Evolutionary conservation across 2,888 invertebrate genomes (phyloP).

Genomic region (Calliopum simillimum): DNA sequence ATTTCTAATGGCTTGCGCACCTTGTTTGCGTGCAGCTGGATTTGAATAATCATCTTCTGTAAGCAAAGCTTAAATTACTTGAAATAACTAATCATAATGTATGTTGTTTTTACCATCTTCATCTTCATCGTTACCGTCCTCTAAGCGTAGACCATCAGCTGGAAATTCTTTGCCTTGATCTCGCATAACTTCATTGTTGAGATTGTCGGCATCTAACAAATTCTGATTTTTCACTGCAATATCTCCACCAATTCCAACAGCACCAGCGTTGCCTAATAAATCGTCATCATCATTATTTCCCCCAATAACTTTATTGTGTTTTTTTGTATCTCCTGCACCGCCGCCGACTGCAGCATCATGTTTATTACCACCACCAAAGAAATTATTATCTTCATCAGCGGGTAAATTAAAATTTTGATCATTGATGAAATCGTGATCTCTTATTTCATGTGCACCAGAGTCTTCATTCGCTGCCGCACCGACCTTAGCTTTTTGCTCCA

Average conservation of each 20-base stretch:
- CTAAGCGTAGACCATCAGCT: conserved; percentile 63
- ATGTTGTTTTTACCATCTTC: conserved; percentile 69
- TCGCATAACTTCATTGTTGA: conserved; percentile 68
- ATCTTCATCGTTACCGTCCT: conserved; percentile 65
- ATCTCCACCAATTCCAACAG: conserved; percentile 47
- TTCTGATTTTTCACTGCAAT: conserved; percentile 57
- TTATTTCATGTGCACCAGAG: conserved; percentile 65
- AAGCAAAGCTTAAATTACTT: conserved; percentile 37
- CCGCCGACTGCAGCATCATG: conserved; percentile 37
- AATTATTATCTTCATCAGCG: conserved; percentile 59
- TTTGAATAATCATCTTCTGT: conserved; percentile 70
- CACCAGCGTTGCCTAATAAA: conserved; percentile 48
- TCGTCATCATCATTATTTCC: conserved; percentile 43
- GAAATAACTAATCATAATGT: no score
- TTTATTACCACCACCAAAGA: conserved; percentile 57
- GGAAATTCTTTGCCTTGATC: conserved; percentile 66
- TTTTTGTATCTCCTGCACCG: conserved; percentile 35
- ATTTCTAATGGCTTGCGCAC: conserved; percentile 69
- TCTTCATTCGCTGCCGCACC: conserved; percentile 54
- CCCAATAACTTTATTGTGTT: conserved; percentile 38
- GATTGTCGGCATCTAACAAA: conserved; percentile 63
- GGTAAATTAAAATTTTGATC: conserved; percentile 63
- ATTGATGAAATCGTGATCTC: conserved; percentile 60
- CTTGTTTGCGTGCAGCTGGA: conserved; percentile 66
- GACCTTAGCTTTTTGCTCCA: conserved; percentile 48